Percentiles rank a stretch among this genome's conserved stretches.
Evolutionary conservation across 2,888 invertebrate species (phyloP).

Genomic region (Athripsodes cinereus): DNA sequence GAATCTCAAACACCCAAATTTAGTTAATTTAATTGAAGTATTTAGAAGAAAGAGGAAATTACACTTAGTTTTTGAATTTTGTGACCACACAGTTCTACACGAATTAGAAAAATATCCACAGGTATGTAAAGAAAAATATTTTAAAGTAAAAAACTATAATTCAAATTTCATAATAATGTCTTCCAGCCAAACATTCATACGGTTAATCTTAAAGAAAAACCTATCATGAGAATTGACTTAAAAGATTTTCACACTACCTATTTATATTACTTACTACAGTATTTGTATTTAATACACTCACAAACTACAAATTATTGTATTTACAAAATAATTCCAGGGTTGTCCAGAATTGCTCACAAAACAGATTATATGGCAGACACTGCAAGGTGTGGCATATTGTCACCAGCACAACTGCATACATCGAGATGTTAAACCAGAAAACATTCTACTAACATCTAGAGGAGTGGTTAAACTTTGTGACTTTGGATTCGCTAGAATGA

Average conservation of each 20-base stretch:
- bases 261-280: no score
- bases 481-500: slow-evolving; percentile 96
- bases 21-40: slow-evolving; percentile 96
- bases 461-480: slow-evolving; percentile 97
- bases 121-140: no score
- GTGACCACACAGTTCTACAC: slow-evolving; percentile 94
- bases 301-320: slow-evolving; percentile 4
- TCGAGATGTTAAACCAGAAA: slow-evolving; percentile 97
- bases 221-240: no score
- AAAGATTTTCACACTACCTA: no score
- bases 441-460: slow-evolving; percentile 87
- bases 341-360: slow-evolving; percentile 87
- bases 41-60: slow-evolving; percentile 92
- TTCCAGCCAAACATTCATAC: no score
- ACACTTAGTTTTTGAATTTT: slow-evolving; percentile 97
- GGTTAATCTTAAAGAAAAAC: no score
- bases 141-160: no score
- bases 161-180: no score
- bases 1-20: slow-evolving; percentile 97
- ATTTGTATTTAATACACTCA: no score
- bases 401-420: slow-evolving; percentile 96
- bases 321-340: slow-evolving; percentile 58
- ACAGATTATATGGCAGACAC: slow-evolving; percentile 91
- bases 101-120: slow-evolving; percentile 91
- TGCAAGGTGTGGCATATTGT: slow-evolving; percentile 93